Percentiles rank a stretch among this genome's conserved stretches.
phyloP scores from a whole-genome alignment of 2,797 vertebrate species.

The Podargus strigoides region DNA sequence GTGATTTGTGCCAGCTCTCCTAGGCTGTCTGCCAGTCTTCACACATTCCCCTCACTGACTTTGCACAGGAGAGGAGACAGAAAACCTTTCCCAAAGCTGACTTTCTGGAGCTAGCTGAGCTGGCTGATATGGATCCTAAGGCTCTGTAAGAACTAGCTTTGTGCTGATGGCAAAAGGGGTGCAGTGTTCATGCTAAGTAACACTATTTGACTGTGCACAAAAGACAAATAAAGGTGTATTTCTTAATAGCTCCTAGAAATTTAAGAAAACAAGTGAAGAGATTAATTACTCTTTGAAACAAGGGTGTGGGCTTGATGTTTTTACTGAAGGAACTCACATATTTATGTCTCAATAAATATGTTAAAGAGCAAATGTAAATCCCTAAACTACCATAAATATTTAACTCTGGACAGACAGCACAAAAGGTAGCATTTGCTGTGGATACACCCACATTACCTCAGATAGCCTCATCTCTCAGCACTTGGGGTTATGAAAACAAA shows the following conservation, averaged over 20 bases:
- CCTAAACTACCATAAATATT: conserved; percentile 5
- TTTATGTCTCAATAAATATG: conserved; percentile 11
- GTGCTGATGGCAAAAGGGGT: not conserved
- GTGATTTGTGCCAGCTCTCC: not conserved
- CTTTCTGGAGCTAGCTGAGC: not conserved
- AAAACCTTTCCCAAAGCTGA: not conserved
- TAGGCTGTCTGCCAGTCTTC: not conserved
- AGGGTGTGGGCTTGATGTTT: not conserved
- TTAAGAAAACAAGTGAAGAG: not conserved
- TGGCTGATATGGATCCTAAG: not conserved
- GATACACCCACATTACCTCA: conserved; percentile 1
- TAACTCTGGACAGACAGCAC: not conserved
- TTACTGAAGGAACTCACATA: not conserved
- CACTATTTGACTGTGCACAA: too few species aligned
- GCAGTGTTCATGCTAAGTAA: not conserved
- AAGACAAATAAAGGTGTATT: not conserved
- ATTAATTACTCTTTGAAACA: not conserved
- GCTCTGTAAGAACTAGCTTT: not conserved
- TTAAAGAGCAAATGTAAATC: conserved; percentile 11
- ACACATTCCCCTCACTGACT: not conserved
- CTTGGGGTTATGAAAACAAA: not conserved
- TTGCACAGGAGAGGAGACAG: not conserved
- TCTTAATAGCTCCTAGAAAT: not conserved
- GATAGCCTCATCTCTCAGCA: too few species aligned
- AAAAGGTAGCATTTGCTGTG: not conserved